Evolutionary conservation across 1,140 invertebrate species (phyloP), one percentile per base, ranked within the genome.

Genomic region (Polypedilum pembai): DNA sequence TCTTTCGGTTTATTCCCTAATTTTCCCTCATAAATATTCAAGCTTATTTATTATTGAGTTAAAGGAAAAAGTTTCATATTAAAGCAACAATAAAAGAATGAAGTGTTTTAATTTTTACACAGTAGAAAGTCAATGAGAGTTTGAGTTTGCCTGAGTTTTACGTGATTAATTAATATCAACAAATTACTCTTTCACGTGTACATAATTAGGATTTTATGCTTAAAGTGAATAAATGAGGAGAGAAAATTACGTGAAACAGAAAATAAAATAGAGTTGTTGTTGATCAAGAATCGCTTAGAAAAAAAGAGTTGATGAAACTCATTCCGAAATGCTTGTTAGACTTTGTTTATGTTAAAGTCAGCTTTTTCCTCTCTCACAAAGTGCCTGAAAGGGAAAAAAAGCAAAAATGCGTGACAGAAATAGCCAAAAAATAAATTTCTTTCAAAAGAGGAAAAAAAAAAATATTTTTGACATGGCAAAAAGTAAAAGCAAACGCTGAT

Each of bases 131-230:
- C 24, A 33, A 3, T 33, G 24, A 33, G 24, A 33, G 24, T 33
- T 33, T 33, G 12, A 56, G 41, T 5, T 7, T 45, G 41, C 41
- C 15, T 66, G n/a, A 66, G 65, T 5, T 18, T 69, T 69, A 69
- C 65, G 65, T 69, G 65, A 69, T 69, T 69, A 69, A 69, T 69
- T 69, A 69, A 69, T 69, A 69, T 69, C 65, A 69, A 69, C 65
- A 69, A 69, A 69, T 69, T 69, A 69, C 65, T 69, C 18, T 18
- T 69, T 69, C 65, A 69, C 65, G 65, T 69, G 65, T 69, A 69
- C 20, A 69, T 69, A 69, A 69, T 69, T 69, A 20, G 17, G 65
- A 17, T 21, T 69, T 69, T 69, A 69, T 69, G 65, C 65, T 69
- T 20, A 69, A 69, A 56, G 20, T 20, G 65, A n/a, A 69, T 69